phyloP scores from a whole-genome alignment of 2,113 vertebrate genomes.

The Bettongia penicillata region DNA sequence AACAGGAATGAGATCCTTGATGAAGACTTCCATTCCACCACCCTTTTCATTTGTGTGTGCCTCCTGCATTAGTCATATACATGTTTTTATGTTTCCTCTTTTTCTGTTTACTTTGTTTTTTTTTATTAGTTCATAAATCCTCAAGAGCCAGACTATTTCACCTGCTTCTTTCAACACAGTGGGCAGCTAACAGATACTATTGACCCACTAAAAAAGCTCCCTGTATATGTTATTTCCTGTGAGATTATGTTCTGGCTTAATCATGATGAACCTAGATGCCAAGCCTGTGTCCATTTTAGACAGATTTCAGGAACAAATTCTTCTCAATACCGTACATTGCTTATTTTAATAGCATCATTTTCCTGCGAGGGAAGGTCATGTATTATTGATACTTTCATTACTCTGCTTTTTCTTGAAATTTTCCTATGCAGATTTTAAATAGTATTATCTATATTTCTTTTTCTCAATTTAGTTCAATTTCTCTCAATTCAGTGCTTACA shows the following conservation, averaged over 20 bases:
- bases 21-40: not conserved
- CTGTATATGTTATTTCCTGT: not conserved
- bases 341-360: not conserved
- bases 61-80: not conserved
- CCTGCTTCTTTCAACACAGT: not conserved
- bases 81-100: not conserved
- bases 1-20: not conserved
- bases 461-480: not conserved
- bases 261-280: not conserved
- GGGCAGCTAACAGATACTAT: not conserved
- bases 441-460: not conserved
- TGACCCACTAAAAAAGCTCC: not conserved
- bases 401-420: not conserved
- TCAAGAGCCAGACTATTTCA: not conserved
- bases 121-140: not conserved
- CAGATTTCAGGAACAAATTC: not conserved
- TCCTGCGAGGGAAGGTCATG: not conserved
- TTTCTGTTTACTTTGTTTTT: not conserved
- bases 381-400: not conserved
- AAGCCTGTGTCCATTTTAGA: not conserved
- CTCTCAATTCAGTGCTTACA: not conserved
- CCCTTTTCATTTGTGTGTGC: not conserved
- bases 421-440: not conserved
- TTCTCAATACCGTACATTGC: not conserved
- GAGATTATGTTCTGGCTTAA: not conserved